These are phyloP conservation scores for Artemia sinica DNA, from an alignment of 2,888 invertebrate species.

Conservation along the genomic window DNA sequence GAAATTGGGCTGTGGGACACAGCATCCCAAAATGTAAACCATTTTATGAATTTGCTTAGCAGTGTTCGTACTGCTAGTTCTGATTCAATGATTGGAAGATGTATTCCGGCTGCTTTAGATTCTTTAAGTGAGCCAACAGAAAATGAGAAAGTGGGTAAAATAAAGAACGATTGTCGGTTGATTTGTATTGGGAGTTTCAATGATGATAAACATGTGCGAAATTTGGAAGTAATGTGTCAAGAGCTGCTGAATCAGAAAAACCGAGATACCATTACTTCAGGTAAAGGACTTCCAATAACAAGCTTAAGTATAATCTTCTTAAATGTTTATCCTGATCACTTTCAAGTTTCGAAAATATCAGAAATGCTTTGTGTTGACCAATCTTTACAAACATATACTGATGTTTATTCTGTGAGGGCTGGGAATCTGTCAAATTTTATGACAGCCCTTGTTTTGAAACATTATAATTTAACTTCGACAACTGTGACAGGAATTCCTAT, in stretches of 20 bases:
- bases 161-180: conserved; percentile 50
- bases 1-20: conserved; percentile 20
- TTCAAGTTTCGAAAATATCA: conserved; percentile 18
- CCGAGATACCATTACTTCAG: conserved; percentile 23
- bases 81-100: conserved; percentile 43
- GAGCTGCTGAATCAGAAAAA: conserved; percentile 67
- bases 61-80: conserved; percentile 54
- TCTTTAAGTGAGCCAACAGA: conserved; percentile 65
- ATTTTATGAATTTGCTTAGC: conserved; percentile 38
- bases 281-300: conserved; percentile 51
- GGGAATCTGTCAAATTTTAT: background rate
- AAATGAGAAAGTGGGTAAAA: conserved; percentile 36
- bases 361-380: conserved; percentile 32
- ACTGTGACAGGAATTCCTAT: conserved; percentile 97
- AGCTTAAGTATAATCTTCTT: conserved; percentile 78
- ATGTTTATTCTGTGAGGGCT: conserved; percentile 44
- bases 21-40: conserved; percentile 18
- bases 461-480: conserved; percentile 81
- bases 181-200: conserved; percentile 77
- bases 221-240: conserved; percentile 67
- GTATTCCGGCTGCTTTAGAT: conserved; percentile 66
- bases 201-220: conserved; percentile 67
- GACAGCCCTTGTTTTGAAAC: conserved; percentile 34
- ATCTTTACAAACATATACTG: conserved; percentile 38
- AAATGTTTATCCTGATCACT: conserved; percentile 60